These are phyloP conservation scores for Heliconius hortense DNA, from an alignment of 2,888 invertebrate species.

Conservation along the genomic window DNA sequence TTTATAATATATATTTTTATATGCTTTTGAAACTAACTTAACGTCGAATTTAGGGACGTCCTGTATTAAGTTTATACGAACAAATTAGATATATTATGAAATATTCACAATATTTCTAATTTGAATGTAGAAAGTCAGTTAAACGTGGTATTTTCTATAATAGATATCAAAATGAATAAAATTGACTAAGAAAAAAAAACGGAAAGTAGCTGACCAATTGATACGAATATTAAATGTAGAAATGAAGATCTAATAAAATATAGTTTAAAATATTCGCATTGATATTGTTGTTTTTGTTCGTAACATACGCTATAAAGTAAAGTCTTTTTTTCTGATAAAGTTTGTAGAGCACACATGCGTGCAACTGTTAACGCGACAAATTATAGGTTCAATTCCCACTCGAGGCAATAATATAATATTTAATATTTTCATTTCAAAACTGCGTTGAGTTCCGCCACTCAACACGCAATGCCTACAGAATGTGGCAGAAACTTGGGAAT, in stretches of 20 bases:
- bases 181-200: not conserved
- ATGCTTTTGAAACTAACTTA: not conserved
- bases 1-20: not conserved
- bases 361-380: too few species aligned
- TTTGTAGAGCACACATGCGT: not conserved
- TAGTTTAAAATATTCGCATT: not conserved
- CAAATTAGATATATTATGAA: not conserved
- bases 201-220: not conserved
- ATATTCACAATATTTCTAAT: not conserved
- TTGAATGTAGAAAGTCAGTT: not conserved
- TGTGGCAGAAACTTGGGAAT: too few species aligned
- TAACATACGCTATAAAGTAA: not conserved
- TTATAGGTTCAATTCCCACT: too few species aligned
- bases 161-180: not conserved
- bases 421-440: too few species aligned
- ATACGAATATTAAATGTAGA: not conserved
- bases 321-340: not conserved
- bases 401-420: too few species aligned
- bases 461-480: too few species aligned
- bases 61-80: not conserved
- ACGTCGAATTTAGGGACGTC: not conserved
- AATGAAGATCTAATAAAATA: too few species aligned
- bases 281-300: not conserved
- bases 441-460: too few species aligned
- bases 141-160: not conserved